Conservation (phyloP, 2,797 vertebrate genomes). For the Coregonus sp. region DNA sequence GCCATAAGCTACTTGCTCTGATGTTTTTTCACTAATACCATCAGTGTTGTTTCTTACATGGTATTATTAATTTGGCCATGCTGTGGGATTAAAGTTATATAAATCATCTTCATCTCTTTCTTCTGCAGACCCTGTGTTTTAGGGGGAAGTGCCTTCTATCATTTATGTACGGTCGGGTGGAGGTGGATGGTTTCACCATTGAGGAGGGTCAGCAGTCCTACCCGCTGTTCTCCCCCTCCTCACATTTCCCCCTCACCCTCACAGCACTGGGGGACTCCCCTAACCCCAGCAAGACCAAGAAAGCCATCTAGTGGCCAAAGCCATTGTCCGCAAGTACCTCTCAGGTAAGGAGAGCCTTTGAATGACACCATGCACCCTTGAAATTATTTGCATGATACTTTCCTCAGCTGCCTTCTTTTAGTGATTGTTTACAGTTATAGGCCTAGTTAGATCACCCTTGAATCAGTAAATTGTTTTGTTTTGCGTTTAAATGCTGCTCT, state of each 20-base stretch:
- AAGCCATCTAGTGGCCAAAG: constrained; percentile 68
- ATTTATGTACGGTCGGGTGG: constrained; percentile 87
- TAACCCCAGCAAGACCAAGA: constrained; percentile 56
- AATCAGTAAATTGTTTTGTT: too few relatives aligned
- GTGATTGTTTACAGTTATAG: background rate
- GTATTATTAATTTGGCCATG: background rate
- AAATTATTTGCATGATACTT: background rate
- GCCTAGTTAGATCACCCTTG: too few relatives aligned
- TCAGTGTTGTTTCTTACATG: background rate
- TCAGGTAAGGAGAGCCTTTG: constrained; percentile 66
- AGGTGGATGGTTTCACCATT: constrained; percentile 86
- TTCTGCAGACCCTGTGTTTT: constrained; percentile 82
- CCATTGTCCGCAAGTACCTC: constrained; percentile 76
- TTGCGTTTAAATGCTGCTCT: too few relatives aligned
- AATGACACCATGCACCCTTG: background rate
- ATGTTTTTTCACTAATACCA: background rate
- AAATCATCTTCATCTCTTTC: background rate
- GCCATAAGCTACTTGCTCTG: background rate
- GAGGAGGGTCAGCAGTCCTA: constrained; percentile 84
- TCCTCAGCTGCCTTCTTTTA: background rate
- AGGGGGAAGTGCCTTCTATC: constrained; percentile 86
- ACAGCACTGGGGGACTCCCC: constrained; percentile 64
- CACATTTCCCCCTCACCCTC: constrained; percentile 82
- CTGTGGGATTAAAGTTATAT: background rate
- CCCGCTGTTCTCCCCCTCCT: constrained; percentile 82